These are phyloP conservation scores for Bombus confusus DNA, from an alignment of 1,140 invertebrate species.

Conservation along the genomic window DNA sequence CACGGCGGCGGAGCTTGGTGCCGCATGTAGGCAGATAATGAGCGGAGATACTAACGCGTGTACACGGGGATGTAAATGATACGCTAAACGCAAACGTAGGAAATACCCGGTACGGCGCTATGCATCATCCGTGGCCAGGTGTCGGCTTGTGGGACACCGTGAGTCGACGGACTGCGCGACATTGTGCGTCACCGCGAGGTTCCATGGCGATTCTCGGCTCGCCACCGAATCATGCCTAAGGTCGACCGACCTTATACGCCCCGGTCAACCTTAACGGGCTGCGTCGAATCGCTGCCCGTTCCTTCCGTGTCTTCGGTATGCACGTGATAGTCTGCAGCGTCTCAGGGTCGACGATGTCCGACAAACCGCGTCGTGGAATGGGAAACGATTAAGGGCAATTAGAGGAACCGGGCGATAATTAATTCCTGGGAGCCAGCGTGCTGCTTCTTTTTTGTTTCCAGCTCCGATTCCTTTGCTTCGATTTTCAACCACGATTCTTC, in stretches of 20 bases:
- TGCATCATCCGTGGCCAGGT: conserved; percentile 78
- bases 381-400: conserved; percentile 38
- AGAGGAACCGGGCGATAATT: conserved; percentile 23
- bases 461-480: background rate
- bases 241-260: conserved; percentile 65
- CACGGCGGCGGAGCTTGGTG: background rate
- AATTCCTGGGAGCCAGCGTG: conserved; percentile 24
- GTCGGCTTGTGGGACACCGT: conserved; percentile 44
- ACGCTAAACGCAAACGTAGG: conserved; percentile 71
- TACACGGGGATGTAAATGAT: conserved; percentile 74
- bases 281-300: conserved; percentile 25
- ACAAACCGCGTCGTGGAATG: background rate
- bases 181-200: conserved; percentile 50
- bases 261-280: conserved; percentile 63
- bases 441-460: background rate
- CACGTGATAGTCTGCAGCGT: conserved; percentile 46
- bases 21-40: conserved; percentile 74
- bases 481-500: background rate
- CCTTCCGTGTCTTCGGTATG: conserved; percentile 62
- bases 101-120: conserved; percentile 73
- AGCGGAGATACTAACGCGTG: conserved; percentile 65
- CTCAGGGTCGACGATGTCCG: conserved; percentile 51
- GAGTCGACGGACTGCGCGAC: conserved; percentile 20
- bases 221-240: conserved; percentile 53
- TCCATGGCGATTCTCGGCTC: conserved; percentile 2